Conservation (phyloP, 1,140 invertebrate genomes). For the Saccostrea cuccullata region DNA sequence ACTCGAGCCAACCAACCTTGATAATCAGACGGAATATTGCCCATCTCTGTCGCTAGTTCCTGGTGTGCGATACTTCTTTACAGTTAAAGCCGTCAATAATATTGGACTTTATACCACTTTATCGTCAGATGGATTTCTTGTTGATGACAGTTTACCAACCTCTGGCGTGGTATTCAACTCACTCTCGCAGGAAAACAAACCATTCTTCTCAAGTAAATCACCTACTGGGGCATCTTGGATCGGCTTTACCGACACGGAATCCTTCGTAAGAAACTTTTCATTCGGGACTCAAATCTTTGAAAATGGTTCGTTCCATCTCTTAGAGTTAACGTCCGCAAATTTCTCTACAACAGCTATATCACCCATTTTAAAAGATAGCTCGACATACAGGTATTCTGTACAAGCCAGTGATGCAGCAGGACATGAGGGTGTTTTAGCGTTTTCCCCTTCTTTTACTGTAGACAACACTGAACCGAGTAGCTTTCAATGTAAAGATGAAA, state of each 20-base stretch:
- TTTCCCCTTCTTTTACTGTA: not conserved
- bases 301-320: not conserved
- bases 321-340: not conserved
- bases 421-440: not conserved
- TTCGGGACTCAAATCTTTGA: not conserved
- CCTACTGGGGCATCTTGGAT: not conserved
- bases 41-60: not conserved
- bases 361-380: not conserved
- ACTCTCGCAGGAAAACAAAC: not conserved
- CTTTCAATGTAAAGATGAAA: not conserved
- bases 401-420: constrained; percentile 1
- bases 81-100: not conserved
- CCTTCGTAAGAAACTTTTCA: not conserved
- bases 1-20: not conserved
- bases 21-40: not conserved
- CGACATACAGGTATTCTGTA: not conserved
- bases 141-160: not conserved
- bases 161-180: constrained; percentile 17
- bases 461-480: not conserved
- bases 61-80: not conserved
- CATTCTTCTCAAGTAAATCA: not conserved
- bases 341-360: not conserved
- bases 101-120: not conserved
- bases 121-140: not conserved
- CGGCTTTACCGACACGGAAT: not conserved